A percentile compares a stretch with the other conserved stretches of the same genome.
Evolutionary conservation across 2,888 invertebrate genomes (phyloP).

Genomic region (Xestia rhomboidea): DNA sequence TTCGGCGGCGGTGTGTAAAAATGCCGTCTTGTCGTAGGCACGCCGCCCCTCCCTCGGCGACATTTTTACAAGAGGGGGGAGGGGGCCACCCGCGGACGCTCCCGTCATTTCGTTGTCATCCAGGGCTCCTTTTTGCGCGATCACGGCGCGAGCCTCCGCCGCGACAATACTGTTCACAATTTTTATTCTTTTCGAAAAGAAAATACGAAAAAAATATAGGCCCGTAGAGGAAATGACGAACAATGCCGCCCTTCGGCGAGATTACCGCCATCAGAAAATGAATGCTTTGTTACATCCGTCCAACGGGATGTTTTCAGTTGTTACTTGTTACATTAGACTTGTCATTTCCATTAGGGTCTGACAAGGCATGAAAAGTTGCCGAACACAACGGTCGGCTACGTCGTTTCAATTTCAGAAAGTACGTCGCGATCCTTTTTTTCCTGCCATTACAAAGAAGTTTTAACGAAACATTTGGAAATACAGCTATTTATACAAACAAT

Average conservation of each 20-base stretch:
- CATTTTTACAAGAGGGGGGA: slow-evolving; percentile 85
- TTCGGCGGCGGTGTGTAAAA: slow-evolving; percentile 83
- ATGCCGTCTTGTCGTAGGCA: slow-evolving; percentile 89
- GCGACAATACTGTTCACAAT: slow-evolving; percentile 89
- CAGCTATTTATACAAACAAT: slow-evolving; percentile 40
- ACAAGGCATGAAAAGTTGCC: slow-evolving; percentile 81
- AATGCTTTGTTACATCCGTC: slow-evolving; percentile 88
- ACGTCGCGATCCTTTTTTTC: slow-evolving; percentile 63
- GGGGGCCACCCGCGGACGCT: slow-evolving; percentile 85
- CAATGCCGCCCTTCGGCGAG: slow-evolving; percentile 90
- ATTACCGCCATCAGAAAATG: slow-evolving; percentile 90
- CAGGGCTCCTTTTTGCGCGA: slow-evolving; percentile 87
- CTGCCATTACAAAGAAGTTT: slow-evolving; percentile 55
- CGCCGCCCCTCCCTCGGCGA: slow-evolving; percentile 85
- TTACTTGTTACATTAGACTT: slow-evolving; percentile 89
- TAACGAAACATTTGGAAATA: slow-evolving; percentile 51
- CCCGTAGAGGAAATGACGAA: slow-evolving; percentile 87
- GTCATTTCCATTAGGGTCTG: slow-evolving; percentile 85
- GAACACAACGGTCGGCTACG: slow-evolving; percentile 76
- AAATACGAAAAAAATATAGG: slow-evolving; percentile 82
- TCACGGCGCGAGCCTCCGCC: slow-evolving; percentile 86
- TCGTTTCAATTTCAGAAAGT: slow-evolving; percentile 79
- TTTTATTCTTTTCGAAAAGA: slow-evolving; percentile 88
- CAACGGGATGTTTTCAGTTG: slow-evolving; percentile 87
- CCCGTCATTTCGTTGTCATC: slow-evolving; percentile 90